These are phyloP conservation scores for Idaea dimidiata DNA, from an alignment of 2,888 invertebrate species.

Conservation along the genomic window DNA sequence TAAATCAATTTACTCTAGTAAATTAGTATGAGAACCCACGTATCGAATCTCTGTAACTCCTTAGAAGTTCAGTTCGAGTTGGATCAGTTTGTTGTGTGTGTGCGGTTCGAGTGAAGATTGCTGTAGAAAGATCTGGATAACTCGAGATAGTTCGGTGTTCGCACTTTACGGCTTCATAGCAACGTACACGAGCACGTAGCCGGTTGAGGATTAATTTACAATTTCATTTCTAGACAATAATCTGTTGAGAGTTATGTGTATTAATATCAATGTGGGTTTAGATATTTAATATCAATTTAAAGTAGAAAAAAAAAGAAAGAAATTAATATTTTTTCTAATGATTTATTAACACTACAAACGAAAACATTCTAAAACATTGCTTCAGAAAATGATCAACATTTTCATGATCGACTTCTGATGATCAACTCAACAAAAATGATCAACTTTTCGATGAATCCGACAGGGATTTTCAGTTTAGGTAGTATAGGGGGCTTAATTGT, in stretches of 20 bases:
- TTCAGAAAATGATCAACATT: too few relatives aligned
- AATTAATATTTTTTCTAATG: too few relatives aligned
- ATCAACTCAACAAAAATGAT: conserved; percentile 4
- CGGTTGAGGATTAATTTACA: background rate
- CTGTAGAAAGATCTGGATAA: background rate
- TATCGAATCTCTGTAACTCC: conserved; percentile 1
- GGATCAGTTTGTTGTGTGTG: background rate
- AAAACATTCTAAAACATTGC: too few relatives aligned
- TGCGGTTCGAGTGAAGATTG: background rate
- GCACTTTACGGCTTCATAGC: background rate
- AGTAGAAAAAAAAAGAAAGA: background rate
- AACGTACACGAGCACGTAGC: background rate
- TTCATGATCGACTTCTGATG: too few relatives aligned
- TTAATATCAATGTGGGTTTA: background rate
- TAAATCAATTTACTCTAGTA: background rate
- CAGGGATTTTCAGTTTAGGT: too few relatives aligned
- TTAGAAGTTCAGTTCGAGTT: background rate
- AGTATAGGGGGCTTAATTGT: too few relatives aligned
- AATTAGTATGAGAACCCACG: background rate
- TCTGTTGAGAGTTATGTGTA: background rate
- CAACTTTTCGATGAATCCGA: too few relatives aligned
- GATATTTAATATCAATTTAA: background rate
- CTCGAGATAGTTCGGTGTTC: background rate
- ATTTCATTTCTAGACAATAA: background rate
- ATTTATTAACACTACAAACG: too few relatives aligned